A percentile compares a stretch with the other conserved stretches of the same genome.
Evolutionary conservation across 2,888 invertebrate species (phyloP).

Genomic region (Troglohyphantes excavatus): DNA sequence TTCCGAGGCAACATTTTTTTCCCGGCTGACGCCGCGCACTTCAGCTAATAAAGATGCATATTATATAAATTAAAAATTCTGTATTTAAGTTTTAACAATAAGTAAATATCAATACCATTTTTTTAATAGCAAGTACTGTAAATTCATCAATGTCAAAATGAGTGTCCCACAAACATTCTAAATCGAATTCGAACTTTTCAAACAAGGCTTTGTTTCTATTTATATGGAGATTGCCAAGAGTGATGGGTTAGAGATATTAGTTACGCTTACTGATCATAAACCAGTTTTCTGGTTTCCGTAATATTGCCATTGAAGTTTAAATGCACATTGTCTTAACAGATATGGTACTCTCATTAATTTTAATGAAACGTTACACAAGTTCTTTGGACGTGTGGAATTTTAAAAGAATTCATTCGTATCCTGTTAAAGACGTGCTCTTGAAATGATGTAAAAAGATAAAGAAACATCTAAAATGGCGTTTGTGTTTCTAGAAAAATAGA

Average conservation of each 20-base stretch:
- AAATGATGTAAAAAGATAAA: no score
- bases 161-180: not conserved
- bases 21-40: no score
- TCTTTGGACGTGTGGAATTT: not conserved
- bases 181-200: not conserved
- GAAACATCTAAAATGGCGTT: no score
- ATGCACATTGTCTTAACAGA: not conserved
- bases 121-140: no score
- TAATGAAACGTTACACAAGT: not conserved
- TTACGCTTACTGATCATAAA: conserved; percentile 15
- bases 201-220: not conserved
- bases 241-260: conserved; percentile 27
- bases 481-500: no score
- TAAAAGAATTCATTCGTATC: not conserved
- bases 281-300: not conserved
- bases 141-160: no score
- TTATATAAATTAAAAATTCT: no score
- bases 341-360: not conserved
- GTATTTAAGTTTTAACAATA: no score
- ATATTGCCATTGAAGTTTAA: not conserved
- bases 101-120: no score
- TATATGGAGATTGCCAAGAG: not conserved
- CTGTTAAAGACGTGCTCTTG: not conserved
- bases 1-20: no score
- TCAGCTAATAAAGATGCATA: no score